Evolutionary conservation across 2,888 invertebrate species (phyloP), one percentile per base, ranked within the genome.

Genomic region (Drosophila limbata): DNA sequence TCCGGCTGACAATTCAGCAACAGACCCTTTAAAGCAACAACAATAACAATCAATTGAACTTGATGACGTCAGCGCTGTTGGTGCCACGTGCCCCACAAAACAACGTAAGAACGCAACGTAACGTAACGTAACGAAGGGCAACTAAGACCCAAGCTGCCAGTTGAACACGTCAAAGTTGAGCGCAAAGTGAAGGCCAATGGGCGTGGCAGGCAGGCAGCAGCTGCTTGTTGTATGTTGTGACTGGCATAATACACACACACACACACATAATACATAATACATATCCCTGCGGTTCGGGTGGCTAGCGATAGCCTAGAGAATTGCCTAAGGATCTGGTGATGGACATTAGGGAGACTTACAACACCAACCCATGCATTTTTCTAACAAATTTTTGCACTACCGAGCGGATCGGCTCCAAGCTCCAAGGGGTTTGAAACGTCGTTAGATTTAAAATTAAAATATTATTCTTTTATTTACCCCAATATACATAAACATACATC

Each of bases 181-280:
- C 75, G 42, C 60, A 19, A 55, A 47, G 6, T 31, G 57, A 73
- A 77, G 65, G 52, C 56, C 69, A 66, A 31, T 53, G 59, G 64
- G 81, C 66, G 64, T 77, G 80, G 48, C 77, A 39, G 80, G 48
- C 73, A 39, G 39, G 37, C 28, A 66, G 52, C 68, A 62, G 63
- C 60, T 45, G 72, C 37, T 40, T 33, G 28, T 15, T 37, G 53
- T 48, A 44, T 56, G 53, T 62, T 70, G 17, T 53, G 72, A 71
- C 56, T 60, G 56, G 42, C 52, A 65, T 31, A 17, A 75, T 37
- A 61, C 56, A 64, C 64, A 31, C 69, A 45, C 51, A 63, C 51
- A 47, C 35, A 40, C 42, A 61, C 19, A 31, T 45, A 39, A 39
- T 39, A 25, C 53, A 21, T 59, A 42, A 19, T 53, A 21, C 61